Evolutionary conservation across 2,888 invertebrate genomes (phyloP).

Genomic region (Synanthedon myopaeformis): DNA sequence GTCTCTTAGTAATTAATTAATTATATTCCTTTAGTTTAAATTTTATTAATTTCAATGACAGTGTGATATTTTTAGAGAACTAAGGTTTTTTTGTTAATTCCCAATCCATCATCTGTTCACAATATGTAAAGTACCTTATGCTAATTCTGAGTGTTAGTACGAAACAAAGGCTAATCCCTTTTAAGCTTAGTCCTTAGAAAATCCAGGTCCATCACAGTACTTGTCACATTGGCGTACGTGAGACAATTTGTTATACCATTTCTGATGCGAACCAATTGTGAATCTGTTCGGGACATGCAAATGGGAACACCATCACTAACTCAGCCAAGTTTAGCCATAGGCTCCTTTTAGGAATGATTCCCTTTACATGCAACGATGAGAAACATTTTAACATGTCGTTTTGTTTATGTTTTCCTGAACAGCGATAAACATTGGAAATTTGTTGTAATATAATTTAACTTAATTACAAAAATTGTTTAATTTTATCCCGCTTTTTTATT

Average conservation of each 20-base stretch:
- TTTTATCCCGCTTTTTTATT: too few species aligned
- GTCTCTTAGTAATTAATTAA: too few species aligned
- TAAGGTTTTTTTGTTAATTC: too few species aligned
- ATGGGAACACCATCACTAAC: conserved; percentile 17
- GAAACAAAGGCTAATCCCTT: not conserved
- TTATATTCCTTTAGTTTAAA: too few species aligned
- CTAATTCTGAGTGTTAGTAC: not conserved
- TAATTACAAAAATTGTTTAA: too few species aligned
- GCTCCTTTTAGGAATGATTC: conserved; percentile 29
- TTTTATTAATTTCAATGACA: too few species aligned
- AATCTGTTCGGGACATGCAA: conserved; percentile 40
- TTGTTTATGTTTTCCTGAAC: conserved; percentile 23
- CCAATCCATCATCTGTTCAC: too few species aligned
- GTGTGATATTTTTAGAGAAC: too few species aligned
- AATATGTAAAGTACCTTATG: not conserved
- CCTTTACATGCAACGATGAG: conserved; percentile 28
- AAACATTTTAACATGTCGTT: conserved; percentile 28
- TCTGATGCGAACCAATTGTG: conserved; percentile 47
- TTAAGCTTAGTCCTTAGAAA: not conserved
- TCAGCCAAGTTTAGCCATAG: conserved; percentile 34
- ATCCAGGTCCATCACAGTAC: conserved; percentile 1
- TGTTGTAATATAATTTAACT: too few species aligned
- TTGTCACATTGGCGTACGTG: conserved; percentile 18
- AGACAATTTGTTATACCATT: conserved; percentile 43
- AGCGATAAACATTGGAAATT: conserved; percentile 5